Evolutionary conservation across 1,140 invertebrate species (phyloP).

Genomic region (Temnothorax curvispinosus): DNA sequence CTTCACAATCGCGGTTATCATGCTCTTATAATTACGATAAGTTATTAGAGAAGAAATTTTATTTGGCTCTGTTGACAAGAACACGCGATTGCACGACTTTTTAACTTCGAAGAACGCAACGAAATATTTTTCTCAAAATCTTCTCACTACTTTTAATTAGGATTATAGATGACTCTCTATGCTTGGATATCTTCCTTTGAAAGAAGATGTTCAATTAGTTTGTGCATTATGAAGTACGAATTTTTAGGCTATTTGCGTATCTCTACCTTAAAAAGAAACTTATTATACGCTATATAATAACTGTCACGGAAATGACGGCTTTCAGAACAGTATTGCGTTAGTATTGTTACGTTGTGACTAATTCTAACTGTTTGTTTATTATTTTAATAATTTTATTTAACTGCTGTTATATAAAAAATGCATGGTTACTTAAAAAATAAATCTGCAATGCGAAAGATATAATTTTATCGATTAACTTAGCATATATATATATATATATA

Average conservation of each 20-base stretch:
- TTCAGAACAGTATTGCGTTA: constrained; percentile 32
- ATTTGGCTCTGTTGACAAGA: background rate
- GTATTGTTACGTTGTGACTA: constrained; percentile 9
- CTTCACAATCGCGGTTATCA: background rate
- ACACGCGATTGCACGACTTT: background rate
- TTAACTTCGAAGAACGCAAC: background rate
- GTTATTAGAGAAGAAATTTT: background rate
- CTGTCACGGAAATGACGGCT: background rate
- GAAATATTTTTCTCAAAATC: background rate
- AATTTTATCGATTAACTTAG: background rate
- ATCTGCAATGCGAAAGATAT: background rate
- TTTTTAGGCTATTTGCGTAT: background rate
- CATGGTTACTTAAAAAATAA: background rate
- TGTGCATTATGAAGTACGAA: background rate
- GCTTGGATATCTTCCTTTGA: background rate
- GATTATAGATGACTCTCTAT: background rate
- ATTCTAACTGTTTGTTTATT: constrained; percentile 9
- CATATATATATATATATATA: too few species aligned
- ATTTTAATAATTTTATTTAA: constrained; percentile 2
- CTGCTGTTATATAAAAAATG: background rate
- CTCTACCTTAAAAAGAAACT: background rate
- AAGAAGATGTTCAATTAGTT: background rate
- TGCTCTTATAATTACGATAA: background rate
- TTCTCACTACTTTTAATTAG: background rate
- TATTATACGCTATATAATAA: background rate